Percentiles rank a stretch among this genome's conserved stretches.
Conservation (phyloP, 2,113 vertebrate genomes). For the Cebidichthys violaceus region DNA sequence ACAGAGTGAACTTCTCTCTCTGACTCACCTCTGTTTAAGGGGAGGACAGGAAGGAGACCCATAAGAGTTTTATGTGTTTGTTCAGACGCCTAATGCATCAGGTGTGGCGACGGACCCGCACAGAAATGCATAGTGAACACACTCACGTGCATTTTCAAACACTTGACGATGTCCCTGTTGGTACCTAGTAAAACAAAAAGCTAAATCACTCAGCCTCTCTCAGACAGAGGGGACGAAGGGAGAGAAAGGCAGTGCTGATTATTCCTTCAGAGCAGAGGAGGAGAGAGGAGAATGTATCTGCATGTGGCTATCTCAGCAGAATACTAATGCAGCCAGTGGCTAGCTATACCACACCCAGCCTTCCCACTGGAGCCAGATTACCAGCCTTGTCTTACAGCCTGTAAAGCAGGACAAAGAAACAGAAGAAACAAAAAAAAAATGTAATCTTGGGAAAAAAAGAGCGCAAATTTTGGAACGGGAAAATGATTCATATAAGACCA, state of each 20-base stretch:
- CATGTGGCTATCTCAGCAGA: constrained; percentile 84
- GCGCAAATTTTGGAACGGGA: background rate
- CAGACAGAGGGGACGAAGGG: constrained; percentile 82
- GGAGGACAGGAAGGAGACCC: constrained; percentile 54
- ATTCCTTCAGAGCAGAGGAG: constrained; percentile 89
- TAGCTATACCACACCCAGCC: constrained; percentile 66
- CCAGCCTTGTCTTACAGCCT: constrained; percentile 38
- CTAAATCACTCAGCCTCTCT: constrained; percentile 90
- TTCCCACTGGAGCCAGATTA: constrained; percentile 50
- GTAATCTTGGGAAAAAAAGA: constrained; percentile 2
- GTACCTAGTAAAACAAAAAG: constrained; percentile 82
- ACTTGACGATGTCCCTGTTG: constrained; percentile 60
- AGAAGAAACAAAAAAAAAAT: constrained; percentile 3
- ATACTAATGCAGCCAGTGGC: constrained; percentile 86
- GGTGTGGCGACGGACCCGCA: constrained; percentile 33
- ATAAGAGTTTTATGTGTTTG: constrained; percentile 53
- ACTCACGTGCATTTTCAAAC: constrained; percentile 53
- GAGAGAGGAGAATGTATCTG: constrained; percentile 85
- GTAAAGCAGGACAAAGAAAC: constrained; percentile 33
- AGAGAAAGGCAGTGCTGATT: constrained; percentile 82
- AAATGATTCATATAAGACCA: constrained; percentile 6
- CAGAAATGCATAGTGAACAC: constrained; percentile 45
- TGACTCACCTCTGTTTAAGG: constrained; percentile 61
- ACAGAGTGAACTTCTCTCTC: constrained; percentile 66
- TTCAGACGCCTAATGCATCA: constrained; percentile 44